These are phyloP conservation scores for Dolichomitus sp. DNA, from an alignment of 2,888 invertebrate species.

Conservation along the genomic window DNA sequence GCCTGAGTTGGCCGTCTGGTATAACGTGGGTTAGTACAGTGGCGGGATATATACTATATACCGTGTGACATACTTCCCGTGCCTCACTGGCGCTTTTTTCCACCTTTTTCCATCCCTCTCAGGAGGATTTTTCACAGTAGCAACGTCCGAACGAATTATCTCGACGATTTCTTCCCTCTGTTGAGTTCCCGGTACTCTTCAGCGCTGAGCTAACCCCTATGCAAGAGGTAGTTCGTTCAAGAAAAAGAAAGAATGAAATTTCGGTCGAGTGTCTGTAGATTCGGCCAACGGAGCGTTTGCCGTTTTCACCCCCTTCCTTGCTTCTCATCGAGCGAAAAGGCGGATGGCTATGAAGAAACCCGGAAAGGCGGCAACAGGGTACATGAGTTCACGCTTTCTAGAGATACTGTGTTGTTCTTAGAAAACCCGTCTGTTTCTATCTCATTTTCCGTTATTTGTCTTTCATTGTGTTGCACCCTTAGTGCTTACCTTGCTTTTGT, in stretches of 20 bases:
- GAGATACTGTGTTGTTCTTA: conserved; percentile 30
- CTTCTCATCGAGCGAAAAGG: conserved; percentile 22
- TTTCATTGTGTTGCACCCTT: conserved; percentile 11
- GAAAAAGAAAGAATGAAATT: conserved; percentile 27
- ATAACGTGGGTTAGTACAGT: conserved; percentile 36
- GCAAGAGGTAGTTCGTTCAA: conserved; percentile 30
- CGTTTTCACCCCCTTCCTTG: conserved; percentile 24
- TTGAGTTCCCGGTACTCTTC: conserved; percentile 33
- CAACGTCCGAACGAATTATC: conserved; percentile 67
- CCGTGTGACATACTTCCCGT: conserved; percentile 32
- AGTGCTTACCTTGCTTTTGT: neutral
- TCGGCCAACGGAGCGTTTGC: conserved; percentile 30
- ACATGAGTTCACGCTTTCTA: conserved; percentile 30
- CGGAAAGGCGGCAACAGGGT: conserved; percentile 41
- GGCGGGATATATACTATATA: conserved; percentile 19
- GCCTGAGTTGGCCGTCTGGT: conserved; percentile 48
- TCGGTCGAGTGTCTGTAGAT: conserved; percentile 41
- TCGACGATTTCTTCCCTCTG: conserved; percentile 58
- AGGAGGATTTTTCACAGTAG: conserved; percentile 54
- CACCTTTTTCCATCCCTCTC: conserved; percentile 31
- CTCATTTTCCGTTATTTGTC: conserved; percentile 17
- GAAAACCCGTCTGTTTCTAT: conserved; percentile 21
- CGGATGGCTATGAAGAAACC: conserved; percentile 49
- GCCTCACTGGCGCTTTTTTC: conserved; percentile 27
- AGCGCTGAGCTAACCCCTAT: conserved; percentile 22